Evolutionary conservation across 1,140 invertebrate genomes (phyloP).

Genomic region (Zaprionus ghesquierei): DNA sequence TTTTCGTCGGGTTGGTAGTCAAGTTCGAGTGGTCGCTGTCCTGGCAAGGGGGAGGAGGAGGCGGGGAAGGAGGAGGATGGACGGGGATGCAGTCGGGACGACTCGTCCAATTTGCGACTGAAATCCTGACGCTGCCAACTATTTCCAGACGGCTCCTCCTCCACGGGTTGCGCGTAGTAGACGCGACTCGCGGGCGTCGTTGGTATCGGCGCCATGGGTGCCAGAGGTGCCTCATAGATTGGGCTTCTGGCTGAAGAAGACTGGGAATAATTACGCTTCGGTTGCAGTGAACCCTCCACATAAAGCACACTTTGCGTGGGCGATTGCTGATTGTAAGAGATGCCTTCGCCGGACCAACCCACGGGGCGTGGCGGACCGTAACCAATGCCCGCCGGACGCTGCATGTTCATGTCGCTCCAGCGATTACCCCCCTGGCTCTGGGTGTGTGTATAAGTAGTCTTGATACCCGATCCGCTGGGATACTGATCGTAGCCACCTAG

Average conservation of each 20-base stretch:
- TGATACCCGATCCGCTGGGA: constrained; percentile 33
- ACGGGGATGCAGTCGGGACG: background rate
- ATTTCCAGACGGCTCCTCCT: background rate
- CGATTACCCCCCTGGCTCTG: constrained; percentile 45
- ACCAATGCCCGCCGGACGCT: constrained; percentile 57
- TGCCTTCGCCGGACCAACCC: constrained; percentile 52
- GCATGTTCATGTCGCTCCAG: constrained; percentile 72
- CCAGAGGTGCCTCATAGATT: constrained; percentile 58
- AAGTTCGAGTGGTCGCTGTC: constrained; percentile 48
- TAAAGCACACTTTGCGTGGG: constrained; percentile 61
- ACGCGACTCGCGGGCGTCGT: constrained; percentile 20
- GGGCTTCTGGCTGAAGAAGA: constrained; percentile 1
- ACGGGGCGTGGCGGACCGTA: constrained; percentile 1
- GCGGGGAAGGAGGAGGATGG: background rate
- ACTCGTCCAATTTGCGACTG: constrained; percentile 45
- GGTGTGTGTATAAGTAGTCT: constrained; percentile 5
- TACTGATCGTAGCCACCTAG: constrained; percentile 23
- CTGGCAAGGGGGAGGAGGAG: constrained; percentile 23
- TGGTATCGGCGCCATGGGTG: constrained; percentile 63
- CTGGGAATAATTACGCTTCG: constrained; percentile 75
- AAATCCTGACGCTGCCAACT: constrained; percentile 43
- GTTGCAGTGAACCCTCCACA: constrained; percentile 69
- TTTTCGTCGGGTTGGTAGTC: constrained; percentile 21
- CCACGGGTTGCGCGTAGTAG: constrained; percentile 64
- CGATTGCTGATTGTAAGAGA: constrained; percentile 26